Conservation (phyloP, 2,888 invertebrate species). For the Aphodius sticticus region DNA sequence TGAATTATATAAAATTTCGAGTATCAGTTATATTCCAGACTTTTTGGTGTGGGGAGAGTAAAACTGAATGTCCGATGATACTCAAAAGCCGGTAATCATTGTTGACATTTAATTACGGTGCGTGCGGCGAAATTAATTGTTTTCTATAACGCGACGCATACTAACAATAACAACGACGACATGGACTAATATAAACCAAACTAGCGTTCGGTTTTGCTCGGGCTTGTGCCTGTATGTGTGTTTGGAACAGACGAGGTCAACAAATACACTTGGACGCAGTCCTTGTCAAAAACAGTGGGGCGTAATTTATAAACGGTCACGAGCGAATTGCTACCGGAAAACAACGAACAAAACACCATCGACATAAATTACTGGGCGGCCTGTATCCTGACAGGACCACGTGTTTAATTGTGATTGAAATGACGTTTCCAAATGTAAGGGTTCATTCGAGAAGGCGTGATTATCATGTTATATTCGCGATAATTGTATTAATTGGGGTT, state of each 20-base stretch:
- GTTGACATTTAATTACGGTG: slow-evolving; percentile 43
- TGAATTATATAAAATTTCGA: not conserved
- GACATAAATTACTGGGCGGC: slow-evolving; percentile 31
- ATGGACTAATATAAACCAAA: not conserved
- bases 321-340: slow-evolving; percentile 37
- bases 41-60: not conserved
- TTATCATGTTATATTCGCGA: not conserved
- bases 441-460: not conserved
- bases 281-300: slow-evolving; percentile 38
- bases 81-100: slow-evolving; percentile 39
- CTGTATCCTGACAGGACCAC: slow-evolving; percentile 14
- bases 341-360: slow-evolving; percentile 37
- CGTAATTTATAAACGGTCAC: slow-evolving; percentile 35
- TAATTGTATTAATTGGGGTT: not conserved
- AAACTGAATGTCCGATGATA: not conserved
- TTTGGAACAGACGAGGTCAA: not conserved
- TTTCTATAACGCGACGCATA: slow-evolving; percentile 39
- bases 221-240: slow-evolving; percentile 22
- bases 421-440: not conserved
- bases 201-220: not conserved
- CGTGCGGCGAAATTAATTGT: slow-evolving; percentile 42
- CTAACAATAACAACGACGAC: slow-evolving; percentile 18
- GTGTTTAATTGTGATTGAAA: slow-evolving; percentile 16
- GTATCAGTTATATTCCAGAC: not conserved
- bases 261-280: slow-evolving; percentile 7